These are phyloP conservation scores for Brachionus koreanus DNA, from an alignment of 1,140 invertebrate genomes.

Conservation along the genomic window DNA sequence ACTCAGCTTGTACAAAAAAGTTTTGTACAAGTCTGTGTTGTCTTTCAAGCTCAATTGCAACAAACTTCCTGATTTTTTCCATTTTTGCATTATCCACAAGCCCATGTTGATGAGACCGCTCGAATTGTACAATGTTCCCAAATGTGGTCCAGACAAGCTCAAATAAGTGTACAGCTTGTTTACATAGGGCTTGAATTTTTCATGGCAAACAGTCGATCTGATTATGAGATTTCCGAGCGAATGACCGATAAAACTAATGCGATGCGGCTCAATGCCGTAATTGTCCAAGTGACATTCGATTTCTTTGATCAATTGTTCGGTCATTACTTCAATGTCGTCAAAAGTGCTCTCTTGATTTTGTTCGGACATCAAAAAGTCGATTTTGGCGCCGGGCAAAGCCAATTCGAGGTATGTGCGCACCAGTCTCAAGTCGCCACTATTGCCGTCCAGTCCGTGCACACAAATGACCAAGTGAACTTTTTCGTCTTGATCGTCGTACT, in stretches of 20 bases:
- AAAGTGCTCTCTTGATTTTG: slow-evolving; percentile 82
- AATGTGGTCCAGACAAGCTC: slow-evolving; percentile 85
- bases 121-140: slow-evolving; percentile 88
- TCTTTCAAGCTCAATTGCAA: slow-evolving; percentile 85
- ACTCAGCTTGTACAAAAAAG: slow-evolving; percentile 71
- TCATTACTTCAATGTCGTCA: slow-evolving; percentile 92
- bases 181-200: slow-evolving; percentile 77
- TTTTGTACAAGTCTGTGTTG: slow-evolving; percentile 74
- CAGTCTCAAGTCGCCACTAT: slow-evolving; percentile 85
- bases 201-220: slow-evolving; percentile 77
- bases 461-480: slow-evolving; percentile 87
- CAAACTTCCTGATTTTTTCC: slow-evolving; percentile 89
- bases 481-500: slow-evolving; percentile 73
- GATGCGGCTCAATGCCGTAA: slow-evolving; percentile 28
- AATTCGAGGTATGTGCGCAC: slow-evolving; percentile 90
- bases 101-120: slow-evolving; percentile 93
- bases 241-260: slow-evolving; percentile 83
- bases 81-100: slow-evolving; percentile 99
- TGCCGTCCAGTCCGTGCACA: slow-evolving; percentile 91
- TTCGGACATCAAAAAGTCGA: slow-evolving; percentile 95
- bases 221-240: slow-evolving; percentile 92
- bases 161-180: slow-evolving; percentile 85
- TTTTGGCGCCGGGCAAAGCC: slow-evolving; percentile 73
- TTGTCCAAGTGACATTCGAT: slow-evolving; percentile 70
- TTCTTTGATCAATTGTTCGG: slow-evolving; percentile 82